A percentile compares a stretch with the other conserved stretches of the same genome.
phyloP scores from a whole-genome alignment of 1,140 invertebrate species.

The Idris sp. region DNA sequence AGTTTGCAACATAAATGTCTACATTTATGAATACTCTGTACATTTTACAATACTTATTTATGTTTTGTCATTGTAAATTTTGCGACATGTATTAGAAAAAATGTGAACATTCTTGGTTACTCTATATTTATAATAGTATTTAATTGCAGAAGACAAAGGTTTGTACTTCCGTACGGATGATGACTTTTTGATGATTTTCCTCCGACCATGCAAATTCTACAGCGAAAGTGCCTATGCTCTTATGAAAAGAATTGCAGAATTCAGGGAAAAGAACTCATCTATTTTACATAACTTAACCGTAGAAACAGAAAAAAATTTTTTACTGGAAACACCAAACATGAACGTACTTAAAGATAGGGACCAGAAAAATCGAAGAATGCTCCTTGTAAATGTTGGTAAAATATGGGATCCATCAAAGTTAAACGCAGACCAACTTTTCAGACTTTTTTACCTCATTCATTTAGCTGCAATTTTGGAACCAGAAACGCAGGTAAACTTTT shows the following conservation, averaged over 20 bases:
- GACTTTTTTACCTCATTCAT: constrained; percentile 88
- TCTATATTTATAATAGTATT: not conserved
- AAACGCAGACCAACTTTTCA: constrained; percentile 85
- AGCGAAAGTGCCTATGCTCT: constrained; percentile 85
- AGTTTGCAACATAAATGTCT: too few species aligned
- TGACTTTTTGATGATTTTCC: constrained; percentile 85
- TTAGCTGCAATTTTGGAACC: constrained; percentile 85
- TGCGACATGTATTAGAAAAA: too few species aligned
- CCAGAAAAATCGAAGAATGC: constrained; percentile 82
- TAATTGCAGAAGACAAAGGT: constrained; percentile 78
- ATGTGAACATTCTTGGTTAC: too few species aligned
- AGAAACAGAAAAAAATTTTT: constrained; percentile 82
- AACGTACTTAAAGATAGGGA: constrained; percentile 86
- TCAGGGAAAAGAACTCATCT: constrained; percentile 83
- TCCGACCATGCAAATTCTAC: constrained; percentile 89
- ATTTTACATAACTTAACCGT: constrained; percentile 83
- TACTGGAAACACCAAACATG: constrained; percentile 84
- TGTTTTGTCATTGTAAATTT: too few species aligned
- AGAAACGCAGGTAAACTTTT: constrained; percentile 58
- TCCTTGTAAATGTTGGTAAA: constrained; percentile 81
- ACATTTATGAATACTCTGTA: too few species aligned
- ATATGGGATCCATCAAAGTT: constrained; percentile 86
- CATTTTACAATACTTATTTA: too few species aligned
- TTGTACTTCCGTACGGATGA: constrained; percentile 84
- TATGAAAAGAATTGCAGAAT: constrained; percentile 86